Evolutionary conservation across 2,113 vertebrate species (phyloP).

Genomic region (Trichomycterus rosablanca): DNA sequence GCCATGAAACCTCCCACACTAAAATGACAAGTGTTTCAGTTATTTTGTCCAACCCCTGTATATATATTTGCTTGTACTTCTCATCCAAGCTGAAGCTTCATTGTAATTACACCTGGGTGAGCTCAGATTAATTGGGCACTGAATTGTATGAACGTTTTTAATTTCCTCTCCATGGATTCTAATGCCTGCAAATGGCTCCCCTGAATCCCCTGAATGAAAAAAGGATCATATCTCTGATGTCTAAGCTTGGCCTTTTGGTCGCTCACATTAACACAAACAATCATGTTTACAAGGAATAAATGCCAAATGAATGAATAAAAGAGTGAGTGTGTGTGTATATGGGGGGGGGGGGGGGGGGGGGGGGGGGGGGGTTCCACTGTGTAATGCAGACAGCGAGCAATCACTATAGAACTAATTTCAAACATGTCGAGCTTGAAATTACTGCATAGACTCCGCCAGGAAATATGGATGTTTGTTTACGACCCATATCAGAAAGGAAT

Average conservation of each 20-base stretch:
- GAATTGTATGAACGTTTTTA: constrained; percentile 10
- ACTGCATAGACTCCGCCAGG: constrained; percentile 45
- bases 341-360: too few species aligned
- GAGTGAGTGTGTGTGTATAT: too few species aligned
- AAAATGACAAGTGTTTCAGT: too few species aligned
- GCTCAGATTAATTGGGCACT: constrained; percentile 25
- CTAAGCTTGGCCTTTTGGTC: constrained; percentile 23
- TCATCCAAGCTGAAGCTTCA: constrained; percentile 4
- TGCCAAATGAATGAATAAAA: constrained; percentile 43
- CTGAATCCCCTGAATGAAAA: constrained; percentile 6
- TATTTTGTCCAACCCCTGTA: too few species aligned
- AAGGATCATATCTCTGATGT: constrained; percentile 9
- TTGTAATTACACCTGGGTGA: constrained; percentile 35
- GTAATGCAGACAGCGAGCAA: constrained; percentile 35
- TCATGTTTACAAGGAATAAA: constrained; percentile 48
- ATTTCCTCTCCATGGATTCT: neutral
- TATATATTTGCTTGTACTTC: neutral
- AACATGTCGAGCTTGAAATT: constrained; percentile 53
- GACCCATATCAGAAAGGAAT: constrained; percentile 43
- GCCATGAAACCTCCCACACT: too few species aligned
- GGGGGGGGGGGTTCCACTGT: constrained; percentile 9
- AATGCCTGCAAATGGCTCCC: constrained; percentile 8
- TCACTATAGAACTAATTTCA: constrained; percentile 48
- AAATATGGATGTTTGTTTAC: constrained; percentile 48
- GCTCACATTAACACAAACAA: constrained; percentile 30